Conservation (phyloP, 2,113 vertebrate genomes). For the Regulus satrapa region DNA sequence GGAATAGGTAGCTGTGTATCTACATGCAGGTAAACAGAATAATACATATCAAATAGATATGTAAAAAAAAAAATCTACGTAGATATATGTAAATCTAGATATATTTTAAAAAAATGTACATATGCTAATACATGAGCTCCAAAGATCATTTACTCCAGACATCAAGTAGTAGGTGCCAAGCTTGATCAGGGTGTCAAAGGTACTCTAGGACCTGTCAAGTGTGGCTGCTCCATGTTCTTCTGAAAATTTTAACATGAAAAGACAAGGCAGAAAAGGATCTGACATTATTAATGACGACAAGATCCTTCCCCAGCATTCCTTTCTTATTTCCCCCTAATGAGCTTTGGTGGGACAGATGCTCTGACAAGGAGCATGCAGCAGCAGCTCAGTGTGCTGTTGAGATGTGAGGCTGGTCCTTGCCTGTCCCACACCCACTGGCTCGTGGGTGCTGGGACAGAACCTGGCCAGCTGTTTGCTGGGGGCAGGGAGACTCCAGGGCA, state of each 20-base stretch:
- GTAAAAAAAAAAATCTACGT: not conserved
- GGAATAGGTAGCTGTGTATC: not conserved
- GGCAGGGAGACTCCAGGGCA: not conserved
- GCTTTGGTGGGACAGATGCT: not conserved
- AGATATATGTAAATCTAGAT: too few relatives aligned
- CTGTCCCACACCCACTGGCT: not conserved
- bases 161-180: not conserved
- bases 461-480: not conserved
- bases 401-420: not conserved
- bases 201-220: constrained; percentile 3
- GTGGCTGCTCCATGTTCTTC: not conserved
- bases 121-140: not conserved
- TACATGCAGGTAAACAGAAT: not conserved
- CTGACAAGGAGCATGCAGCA: not conserved
- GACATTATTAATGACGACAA: constrained; percentile 30
- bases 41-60: not conserved
- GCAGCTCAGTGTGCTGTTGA: not conserved
- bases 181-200: constrained; percentile 51
- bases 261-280: not conserved
- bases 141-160: not conserved
- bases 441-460: not conserved
- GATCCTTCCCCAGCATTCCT: constrained; percentile 1
- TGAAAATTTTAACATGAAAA: constrained; percentile 35
- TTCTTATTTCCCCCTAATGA: constrained; percentile 35
- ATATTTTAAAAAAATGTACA: too few relatives aligned